phyloP scores from a whole-genome alignment of 1,140 invertebrate genomes.

The Atta colombica region DNA sequence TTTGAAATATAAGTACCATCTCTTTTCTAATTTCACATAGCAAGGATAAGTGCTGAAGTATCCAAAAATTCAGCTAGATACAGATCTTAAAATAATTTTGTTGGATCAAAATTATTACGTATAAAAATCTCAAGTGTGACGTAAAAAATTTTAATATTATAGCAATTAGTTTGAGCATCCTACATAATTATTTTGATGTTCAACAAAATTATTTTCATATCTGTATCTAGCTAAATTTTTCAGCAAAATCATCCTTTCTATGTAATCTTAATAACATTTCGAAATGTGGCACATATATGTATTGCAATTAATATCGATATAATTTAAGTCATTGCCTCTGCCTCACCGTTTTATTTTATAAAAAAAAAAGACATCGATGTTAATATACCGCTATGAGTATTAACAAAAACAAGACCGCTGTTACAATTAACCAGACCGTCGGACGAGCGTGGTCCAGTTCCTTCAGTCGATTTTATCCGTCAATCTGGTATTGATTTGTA shows the following conservation, averaged over 20 bases:
- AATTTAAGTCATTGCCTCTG: not conserved
- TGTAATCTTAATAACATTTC: not conserved
- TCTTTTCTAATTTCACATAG: not conserved
- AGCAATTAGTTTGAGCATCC: no score
- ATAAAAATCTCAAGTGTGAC: no score
- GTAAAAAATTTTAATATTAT: no score
- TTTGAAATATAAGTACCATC: not conserved
- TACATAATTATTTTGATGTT: no score
- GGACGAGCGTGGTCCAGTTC: conserved; percentile 26
- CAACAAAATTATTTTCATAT: no score
- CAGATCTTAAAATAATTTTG: no score
- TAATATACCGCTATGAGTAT: conserved; percentile 8
- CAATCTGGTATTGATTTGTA: conserved; percentile 34
- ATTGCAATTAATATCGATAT: not conserved
- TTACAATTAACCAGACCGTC: conserved; percentile 34
- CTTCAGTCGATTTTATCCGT: conserved; percentile 13
- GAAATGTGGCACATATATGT: not conserved
- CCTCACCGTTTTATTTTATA: not conserved
- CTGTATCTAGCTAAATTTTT: no score
- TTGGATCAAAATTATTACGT: no score
- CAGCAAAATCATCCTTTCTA: no score
- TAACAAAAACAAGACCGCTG: conserved; percentile 1
- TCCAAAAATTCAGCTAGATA: no score
- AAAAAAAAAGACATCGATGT: not conserved
- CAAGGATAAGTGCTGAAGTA: no score